Evolutionary conservation across 2,888 invertebrate species (phyloP), one percentile per base, ranked within the genome.

Genomic region (Stenurella melanura): DNA sequence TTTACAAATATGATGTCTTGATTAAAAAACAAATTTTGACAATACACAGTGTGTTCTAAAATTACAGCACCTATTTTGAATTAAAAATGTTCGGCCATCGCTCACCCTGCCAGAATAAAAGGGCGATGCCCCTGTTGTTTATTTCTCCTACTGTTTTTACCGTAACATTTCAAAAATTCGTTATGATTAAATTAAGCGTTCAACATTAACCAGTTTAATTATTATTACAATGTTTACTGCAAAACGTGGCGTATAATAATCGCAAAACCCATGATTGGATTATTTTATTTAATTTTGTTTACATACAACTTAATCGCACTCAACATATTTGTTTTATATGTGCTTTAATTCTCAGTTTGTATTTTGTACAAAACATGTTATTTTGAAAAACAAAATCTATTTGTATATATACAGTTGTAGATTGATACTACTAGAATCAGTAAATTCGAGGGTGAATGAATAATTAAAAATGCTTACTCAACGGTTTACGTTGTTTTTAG

Each of bases 231-330:
- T 26, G 21, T 26, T 60, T 60, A 60, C 21, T 60, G 19, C 60
- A 60, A 42, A 42, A 42, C 15, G 15, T 15, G 12, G 11, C 11
- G 15, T 21, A 15, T 26, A 60, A 12, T 61, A 21, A 17, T 61
- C 15, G 30, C 61, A 34, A 61, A 61, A 61, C 30, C 30, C 34
- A n/a, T 61, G 10, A 26, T 61, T 61, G n/a, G 26, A 61, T 21
- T 61, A 30, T 61, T 61, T 61, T 17, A 61, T 61, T 61, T n/a
- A 58, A n/a, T 61, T 61, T 34, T 34, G 26, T 60, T 60, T 60
- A 60, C 61, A 10, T 61, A 61, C 30, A 61, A 61, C 61, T 30
- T 61, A 61, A 61, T 61, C 61, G 26, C 34, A 30, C 61, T 61
- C n/a, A n/a, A 50, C 50, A 50, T 50, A 50, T 17, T 50, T 50